Percentiles rank a stretch among this genome's conserved stretches.
Evolutionary conservation across 1,140 invertebrate genomes (phyloP).

Genomic region (Zaprionus vittiger): DNA sequence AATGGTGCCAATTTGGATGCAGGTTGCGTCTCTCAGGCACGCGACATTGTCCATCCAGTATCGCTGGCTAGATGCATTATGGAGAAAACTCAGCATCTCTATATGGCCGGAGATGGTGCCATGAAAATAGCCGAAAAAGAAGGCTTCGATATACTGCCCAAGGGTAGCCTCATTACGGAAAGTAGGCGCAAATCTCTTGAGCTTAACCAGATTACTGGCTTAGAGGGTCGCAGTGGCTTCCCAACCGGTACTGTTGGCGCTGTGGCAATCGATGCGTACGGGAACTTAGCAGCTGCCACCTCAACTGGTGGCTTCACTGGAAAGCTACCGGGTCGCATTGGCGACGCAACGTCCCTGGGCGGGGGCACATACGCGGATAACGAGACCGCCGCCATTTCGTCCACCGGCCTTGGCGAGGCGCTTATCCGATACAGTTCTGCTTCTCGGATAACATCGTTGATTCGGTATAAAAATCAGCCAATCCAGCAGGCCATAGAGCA

Average conservation of each 20-base stretch:
- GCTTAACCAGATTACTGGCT: too few species aligned
- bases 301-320: slow-evolving; percentile 93
- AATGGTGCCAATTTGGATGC: slow-evolving; percentile 86
- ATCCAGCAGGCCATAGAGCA: slow-evolving; percentile 87
- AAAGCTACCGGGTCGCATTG: slow-evolving; percentile 91
- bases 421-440: slow-evolving; percentile 86
- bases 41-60: slow-evolving; percentile 88
- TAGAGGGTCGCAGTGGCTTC: neutral
- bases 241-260: slow-evolving; percentile 90
- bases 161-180: slow-evolving; percentile 88
- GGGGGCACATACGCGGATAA: slow-evolving; percentile 90
- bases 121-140: slow-evolving; percentile 86
- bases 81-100: slow-evolving; percentile 88
- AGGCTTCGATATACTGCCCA: slow-evolving; percentile 60
- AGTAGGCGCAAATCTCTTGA: slow-evolving; percentile 86
- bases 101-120: slow-evolving; percentile 87
- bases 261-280: slow-evolving; percentile 86
- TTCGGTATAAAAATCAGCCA: slow-evolving; percentile 84
- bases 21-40: slow-evolving; percentile 86
- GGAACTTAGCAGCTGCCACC: slow-evolving; percentile 64
- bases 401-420: slow-evolving; percentile 87
- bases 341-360: slow-evolving; percentile 90
- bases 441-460: slow-evolving; percentile 87
- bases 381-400: slow-evolving; percentile 88
- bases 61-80: slow-evolving; percentile 87